Conservation (phyloP, 2,113 vertebrate genomes). For the Lepus europaeus region DNA sequence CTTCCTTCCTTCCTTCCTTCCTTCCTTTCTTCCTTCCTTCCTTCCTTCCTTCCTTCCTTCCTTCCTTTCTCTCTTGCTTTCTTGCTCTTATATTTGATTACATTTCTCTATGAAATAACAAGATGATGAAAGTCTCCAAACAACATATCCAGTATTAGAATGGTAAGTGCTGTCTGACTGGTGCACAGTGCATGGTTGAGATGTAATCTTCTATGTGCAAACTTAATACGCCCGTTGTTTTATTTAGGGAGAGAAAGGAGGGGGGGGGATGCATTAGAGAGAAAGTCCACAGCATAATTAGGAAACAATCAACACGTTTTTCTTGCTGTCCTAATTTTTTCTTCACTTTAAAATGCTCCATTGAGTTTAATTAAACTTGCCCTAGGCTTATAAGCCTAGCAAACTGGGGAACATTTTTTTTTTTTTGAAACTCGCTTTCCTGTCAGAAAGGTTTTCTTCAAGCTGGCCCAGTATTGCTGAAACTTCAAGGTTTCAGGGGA, state of each 20-base stretch:
- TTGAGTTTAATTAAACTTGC: conserved; percentile 91
- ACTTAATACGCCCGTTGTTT: conserved; percentile 79
- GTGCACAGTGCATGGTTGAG: conserved; percentile 27
- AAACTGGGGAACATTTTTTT: conserved; percentile 85
- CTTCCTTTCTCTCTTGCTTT: not conserved
- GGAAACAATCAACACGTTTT: conserved; percentile 89
- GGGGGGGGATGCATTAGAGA: conserved; percentile 80
- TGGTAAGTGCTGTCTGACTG: not conserved
- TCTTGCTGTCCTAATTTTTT: conserved; percentile 88
- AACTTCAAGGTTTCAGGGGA: conserved; percentile 80
- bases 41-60: too few species aligned
- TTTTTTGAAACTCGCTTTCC: conserved; percentile 79
- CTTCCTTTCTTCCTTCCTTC: too few species aligned
- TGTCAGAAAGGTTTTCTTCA: conserved; percentile 84
- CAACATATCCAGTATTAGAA: not conserved
- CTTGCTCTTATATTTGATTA: conserved; percentile 6
- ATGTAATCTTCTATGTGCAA: conserved; percentile 73
- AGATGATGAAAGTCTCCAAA: conserved; percentile 20
- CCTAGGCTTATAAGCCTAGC: conserved; percentile 87
- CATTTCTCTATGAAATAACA: conserved; percentile 52
- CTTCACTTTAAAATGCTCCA: conserved; percentile 89
- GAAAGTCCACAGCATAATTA: conserved; percentile 87
- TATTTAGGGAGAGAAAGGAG: conserved; percentile 77
- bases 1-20: not conserved
- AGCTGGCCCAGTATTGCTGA: conserved; percentile 76